Evolutionary conservation across 2,888 invertebrate genomes (phyloP).

Genomic region (Tanytarsus gracilentus): DNA sequence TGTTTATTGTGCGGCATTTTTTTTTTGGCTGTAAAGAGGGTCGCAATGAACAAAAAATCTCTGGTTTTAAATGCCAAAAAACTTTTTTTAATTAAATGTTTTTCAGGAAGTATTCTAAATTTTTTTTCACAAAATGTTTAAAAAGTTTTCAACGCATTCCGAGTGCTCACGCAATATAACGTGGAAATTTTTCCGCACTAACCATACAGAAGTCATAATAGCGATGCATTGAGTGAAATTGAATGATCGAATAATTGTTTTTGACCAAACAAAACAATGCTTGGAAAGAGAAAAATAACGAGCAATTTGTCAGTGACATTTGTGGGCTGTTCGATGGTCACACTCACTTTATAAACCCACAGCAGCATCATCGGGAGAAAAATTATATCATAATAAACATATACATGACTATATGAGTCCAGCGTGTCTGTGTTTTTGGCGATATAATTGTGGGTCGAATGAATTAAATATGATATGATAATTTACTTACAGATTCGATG

Average conservation of each 20-base stretch:
- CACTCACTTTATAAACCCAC: background rate
- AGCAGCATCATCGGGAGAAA: background rate
- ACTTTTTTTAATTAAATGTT: no score
- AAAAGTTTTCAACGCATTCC: no score
- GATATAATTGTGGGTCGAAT: no score
- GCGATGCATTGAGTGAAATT: constrained; percentile 4
- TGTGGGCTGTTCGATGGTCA: background rate
- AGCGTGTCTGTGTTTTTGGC: no score
- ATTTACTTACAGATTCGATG: constrained; percentile 24
- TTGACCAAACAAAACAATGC: background rate
- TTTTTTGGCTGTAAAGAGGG: no score
- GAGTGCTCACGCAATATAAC: no score
- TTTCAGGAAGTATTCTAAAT: no score
- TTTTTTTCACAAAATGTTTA: no score
- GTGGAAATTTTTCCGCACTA: no score
- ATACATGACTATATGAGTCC: no score
- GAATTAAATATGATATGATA: constrained; percentile 12
- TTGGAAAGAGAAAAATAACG: constrained; percentile 10
- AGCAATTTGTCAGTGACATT: constrained; percentile 22
- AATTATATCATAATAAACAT: background rate
- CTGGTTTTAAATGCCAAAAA: no score
- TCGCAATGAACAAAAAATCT: no score
- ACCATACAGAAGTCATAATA: background rate
- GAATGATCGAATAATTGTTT: background rate
- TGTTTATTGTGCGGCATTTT: background rate